Evolutionary conservation across 2,113 vertebrate genomes (phyloP).

Genomic region (Tonatia bakeri): DNA sequence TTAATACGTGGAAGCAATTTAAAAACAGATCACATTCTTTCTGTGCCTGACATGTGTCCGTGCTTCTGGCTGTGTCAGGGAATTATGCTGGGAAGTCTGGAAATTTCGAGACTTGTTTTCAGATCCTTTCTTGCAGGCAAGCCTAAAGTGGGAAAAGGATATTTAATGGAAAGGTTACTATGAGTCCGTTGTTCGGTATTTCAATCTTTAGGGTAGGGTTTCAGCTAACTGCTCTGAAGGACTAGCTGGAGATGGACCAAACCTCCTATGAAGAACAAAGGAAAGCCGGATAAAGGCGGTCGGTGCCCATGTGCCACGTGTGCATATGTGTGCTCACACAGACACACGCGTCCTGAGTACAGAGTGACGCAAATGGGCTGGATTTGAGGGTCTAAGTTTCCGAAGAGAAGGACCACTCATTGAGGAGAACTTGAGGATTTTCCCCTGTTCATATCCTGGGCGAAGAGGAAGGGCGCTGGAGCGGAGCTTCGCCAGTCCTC

Average conservation of each 20-base stretch:
- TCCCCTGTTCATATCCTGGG: background rate
- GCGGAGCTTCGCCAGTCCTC: background rate
- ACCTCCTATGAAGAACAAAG: background rate
- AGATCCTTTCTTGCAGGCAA: background rate
- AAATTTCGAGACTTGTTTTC: background rate
- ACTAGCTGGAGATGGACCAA: background rate
- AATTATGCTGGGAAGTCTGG: background rate
- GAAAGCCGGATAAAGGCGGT: background rate
- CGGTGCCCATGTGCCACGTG: background rate
- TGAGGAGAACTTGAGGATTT: background rate
- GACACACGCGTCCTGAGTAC: background rate
- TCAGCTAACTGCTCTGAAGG: background rate
- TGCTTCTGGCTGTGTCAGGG: background rate
- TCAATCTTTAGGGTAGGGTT: background rate
- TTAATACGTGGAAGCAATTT: background rate
- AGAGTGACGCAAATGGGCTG: background rate
- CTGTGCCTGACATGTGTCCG: background rate
- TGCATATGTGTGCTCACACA: too few species aligned
- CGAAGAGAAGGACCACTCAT: background rate
- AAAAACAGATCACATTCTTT: background rate
- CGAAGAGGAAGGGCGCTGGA: background rate
- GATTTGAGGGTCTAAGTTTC: background rate
- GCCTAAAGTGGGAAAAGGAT: too few species aligned
- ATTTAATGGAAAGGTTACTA: background rate
- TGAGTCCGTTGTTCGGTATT: background rate